phyloP scores from a whole-genome alignment of 2,797 vertebrate species.

The Naso thynnoides region DNA sequence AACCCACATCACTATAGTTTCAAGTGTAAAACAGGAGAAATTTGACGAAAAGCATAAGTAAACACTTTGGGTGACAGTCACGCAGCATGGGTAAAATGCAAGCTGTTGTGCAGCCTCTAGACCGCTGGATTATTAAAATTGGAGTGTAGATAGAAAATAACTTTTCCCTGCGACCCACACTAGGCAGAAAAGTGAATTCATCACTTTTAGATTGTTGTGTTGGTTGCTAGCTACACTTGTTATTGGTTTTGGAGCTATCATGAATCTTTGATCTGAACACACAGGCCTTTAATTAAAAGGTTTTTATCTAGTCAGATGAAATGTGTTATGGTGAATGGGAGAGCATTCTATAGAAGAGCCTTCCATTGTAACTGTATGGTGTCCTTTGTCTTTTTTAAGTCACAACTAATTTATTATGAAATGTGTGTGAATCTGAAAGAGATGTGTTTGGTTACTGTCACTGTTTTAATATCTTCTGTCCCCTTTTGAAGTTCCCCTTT shows the following conservation, averaged over 20 bases:
- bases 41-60: not conserved
- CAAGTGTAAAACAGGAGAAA: not conserved
- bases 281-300: slow-evolving; percentile 22
- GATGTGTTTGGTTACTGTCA: slow-evolving; percentile 46
- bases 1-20: not conserved
- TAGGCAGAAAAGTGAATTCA: not conserved
- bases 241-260: not conserved
- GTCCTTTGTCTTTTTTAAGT: slow-evolving; percentile 52
- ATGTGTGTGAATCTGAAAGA: slow-evolving; percentile 42
- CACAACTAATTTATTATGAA: slow-evolving; percentile 43
- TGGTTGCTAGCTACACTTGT: not conserved
- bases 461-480: slow-evolving; percentile 51
- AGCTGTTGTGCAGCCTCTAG: not conserved
- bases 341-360: slow-evolving; percentile 35
- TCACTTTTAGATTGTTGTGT: not conserved
- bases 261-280: slow-evolving; percentile 41
- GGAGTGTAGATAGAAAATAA: no score
- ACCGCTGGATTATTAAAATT: no score
- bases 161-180: no score
- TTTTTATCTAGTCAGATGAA: slow-evolving; percentile 26
- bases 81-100: no score
- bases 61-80: not conserved
- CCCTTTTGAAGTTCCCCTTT: slow-evolving; percentile 39
- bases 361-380: slow-evolving; percentile 51
- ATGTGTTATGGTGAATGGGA: slow-evolving; percentile 51